Conservation (phyloP, 2,888 invertebrate species). For the Gastrophysa polygoni region DNA sequence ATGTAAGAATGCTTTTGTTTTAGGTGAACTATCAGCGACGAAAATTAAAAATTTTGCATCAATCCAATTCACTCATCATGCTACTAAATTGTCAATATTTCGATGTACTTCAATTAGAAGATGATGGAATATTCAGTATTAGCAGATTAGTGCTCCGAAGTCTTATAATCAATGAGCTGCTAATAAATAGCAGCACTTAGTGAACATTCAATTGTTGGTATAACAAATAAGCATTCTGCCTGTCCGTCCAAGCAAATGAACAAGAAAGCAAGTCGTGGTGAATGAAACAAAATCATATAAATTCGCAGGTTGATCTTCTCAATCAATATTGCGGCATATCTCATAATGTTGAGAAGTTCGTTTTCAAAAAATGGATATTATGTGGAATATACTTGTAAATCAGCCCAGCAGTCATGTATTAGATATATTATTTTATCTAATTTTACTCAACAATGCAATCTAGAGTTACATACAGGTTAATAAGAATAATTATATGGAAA, state of each 20-base stretch:
- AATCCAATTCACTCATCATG: no score
- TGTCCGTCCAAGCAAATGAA: neutral
- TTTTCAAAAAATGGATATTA: neutral
- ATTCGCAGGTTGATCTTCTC: neutral
- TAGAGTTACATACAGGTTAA: slow-evolving; percentile 48
- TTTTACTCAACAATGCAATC: slow-evolving; percentile 43
- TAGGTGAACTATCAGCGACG: no score
- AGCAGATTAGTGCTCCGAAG: no score
- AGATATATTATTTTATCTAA: slow-evolving; percentile 33
- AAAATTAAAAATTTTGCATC: no score
- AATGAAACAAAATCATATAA: no score
- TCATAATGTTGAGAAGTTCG: neutral
- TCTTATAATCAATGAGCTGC: neutral
- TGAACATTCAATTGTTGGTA: neutral
- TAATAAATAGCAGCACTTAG: neutral
- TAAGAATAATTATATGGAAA: slow-evolving; percentile 38
- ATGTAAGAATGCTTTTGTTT: no score
- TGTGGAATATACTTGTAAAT: slow-evolving; percentile 45
- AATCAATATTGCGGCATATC: neutral
- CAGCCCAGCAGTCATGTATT: slow-evolving; percentile 49
- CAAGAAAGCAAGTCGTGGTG: no score
- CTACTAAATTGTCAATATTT: no score
- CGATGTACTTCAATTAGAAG: no score
- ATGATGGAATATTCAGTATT: no score
- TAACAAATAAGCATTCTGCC: neutral